Percentiles rank a stretch among this genome's conserved stretches.
Evolutionary conservation across 2,113 vertebrate species (phyloP).

Genomic region (cattle (Bos taurus)): DNA sequence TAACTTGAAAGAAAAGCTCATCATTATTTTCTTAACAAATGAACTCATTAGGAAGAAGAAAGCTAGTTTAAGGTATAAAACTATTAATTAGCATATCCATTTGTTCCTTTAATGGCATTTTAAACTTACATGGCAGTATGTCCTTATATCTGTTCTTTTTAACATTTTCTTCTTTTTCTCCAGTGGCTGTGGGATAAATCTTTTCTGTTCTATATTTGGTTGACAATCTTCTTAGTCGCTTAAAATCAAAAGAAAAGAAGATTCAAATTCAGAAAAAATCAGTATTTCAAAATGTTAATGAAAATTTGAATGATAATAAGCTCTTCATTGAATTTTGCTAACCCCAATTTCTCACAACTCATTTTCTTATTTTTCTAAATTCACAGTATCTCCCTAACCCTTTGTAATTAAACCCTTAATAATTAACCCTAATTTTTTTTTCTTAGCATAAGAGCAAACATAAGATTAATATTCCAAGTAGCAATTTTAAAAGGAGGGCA

Average conservation of each 20-base stretch:
- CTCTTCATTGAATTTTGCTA: conserved; percentile 18
- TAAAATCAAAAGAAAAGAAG: conserved; percentile 73
- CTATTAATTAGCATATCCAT: conserved; percentile 36
- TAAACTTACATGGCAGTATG: conserved; percentile 96
- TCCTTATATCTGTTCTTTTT: conserved; percentile 99
- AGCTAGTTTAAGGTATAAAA: conserved; percentile 44
- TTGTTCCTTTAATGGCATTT: conserved; percentile 51
- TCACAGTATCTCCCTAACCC: neutral
- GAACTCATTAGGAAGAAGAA: conserved; percentile 42
- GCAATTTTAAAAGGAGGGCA: neutral
- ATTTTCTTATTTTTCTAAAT: conserved; percentile 19
- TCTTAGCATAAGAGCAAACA: conserved; percentile 32
- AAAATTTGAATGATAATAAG: conserved; percentile 26
- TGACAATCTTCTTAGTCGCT: conserved; percentile 96
- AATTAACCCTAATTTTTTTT: conserved; percentile 18
- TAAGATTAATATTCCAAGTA: conserved; percentile 15
- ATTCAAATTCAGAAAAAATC: conserved; percentile 48
- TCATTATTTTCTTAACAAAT: conserved; percentile 34
- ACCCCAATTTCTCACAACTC: conserved; percentile 26
- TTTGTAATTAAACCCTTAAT: conserved; percentile 23
- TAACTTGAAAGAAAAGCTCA: conserved; percentile 34
- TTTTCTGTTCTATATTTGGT: conserved; percentile 98
- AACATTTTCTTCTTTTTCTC: conserved; percentile 98
- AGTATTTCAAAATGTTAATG: conserved; percentile 37
- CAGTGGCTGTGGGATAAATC: conserved; percentile 95